These are phyloP conservation scores for Mimachlamys varia DNA, from an alignment of 2,888 invertebrate genomes.

Conservation along the genomic window DNA sequence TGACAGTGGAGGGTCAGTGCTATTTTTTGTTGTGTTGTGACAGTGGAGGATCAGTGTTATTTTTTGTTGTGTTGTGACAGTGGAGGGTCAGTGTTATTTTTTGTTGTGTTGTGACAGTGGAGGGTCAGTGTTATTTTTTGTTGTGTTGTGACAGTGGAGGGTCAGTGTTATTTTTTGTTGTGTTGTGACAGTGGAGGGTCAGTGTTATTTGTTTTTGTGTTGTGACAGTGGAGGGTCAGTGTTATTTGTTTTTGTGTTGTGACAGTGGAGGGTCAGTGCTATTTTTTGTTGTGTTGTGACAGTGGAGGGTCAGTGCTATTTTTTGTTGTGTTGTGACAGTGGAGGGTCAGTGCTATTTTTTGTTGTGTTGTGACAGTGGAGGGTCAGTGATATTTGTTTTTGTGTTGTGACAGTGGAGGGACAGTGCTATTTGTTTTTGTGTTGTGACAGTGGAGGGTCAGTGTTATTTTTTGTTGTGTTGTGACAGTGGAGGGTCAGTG, in stretches of 20 bases:
- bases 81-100: slow-evolving; percentile 76
- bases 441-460: slow-evolving; percentile 71
- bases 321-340: slow-evolving; percentile 59
- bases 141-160: slow-evolving; percentile 65
- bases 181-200: slow-evolving; percentile 69
- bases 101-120: slow-evolving; percentile 59
- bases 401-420: slow-evolving; percentile 68
- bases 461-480: slow-evolving; percentile 65
- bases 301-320: slow-evolving; percentile 77
- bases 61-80: slow-evolving; percentile 58
- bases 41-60: slow-evolving; percentile 77
- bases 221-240: slow-evolving; percentile 72
- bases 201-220: slow-evolving; percentile 73
- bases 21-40: slow-evolving; percentile 56
- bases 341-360: slow-evolving; percentile 76
- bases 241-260: slow-evolving; percentile 70
- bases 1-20: slow-evolving; percentile 74
- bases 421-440: slow-evolving; percentile 74
- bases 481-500: slow-evolving; percentile 74
- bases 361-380: slow-evolving; percentile 61
- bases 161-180: slow-evolving; percentile 72
- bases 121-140: slow-evolving; percentile 76
- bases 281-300: slow-evolving; percentile 47
- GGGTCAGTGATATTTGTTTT: slow-evolving; percentile 77
- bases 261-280: slow-evolving; percentile 76